These are phyloP conservation scores for Caenorhabditis sp. DNA, from an alignment of 2,888 invertebrate genomes.

Conservation along the genomic window DNA sequence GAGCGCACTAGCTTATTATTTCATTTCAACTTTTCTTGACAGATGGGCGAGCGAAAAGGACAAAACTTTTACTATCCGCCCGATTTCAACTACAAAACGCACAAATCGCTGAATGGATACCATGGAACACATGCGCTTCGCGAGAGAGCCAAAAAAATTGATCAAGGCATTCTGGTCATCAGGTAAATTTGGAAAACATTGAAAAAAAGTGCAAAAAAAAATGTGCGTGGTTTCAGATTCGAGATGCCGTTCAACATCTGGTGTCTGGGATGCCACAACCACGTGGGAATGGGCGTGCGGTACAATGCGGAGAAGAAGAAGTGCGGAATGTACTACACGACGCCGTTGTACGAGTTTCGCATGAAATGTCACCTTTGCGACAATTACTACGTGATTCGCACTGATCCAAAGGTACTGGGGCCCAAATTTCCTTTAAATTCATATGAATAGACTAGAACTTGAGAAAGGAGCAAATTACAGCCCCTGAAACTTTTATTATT, in stretches of 20 bases:
- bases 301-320: constrained; percentile 86
- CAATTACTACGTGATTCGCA: constrained; percentile 97
- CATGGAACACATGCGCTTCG: constrained; percentile 92
- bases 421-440: too few relatives aligned
- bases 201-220: background rate
- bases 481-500: too few relatives aligned
- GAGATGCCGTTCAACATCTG: constrained; percentile 99
- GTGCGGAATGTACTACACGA: constrained; percentile 96
- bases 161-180: constrained; percentile 94
- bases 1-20: background rate
- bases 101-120: constrained; percentile 93
- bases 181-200: constrained; percentile 81
- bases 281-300: constrained; percentile 98
- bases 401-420: constrained; percentile 91
- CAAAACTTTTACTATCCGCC: constrained; percentile 98
- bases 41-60: constrained; percentile 93
- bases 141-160: constrained; percentile 94
- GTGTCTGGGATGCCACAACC: constrained; percentile 98
- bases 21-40: background rate
- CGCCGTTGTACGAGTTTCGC: constrained; percentile 96
- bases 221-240: constrained; percentile 83
- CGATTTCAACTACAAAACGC: constrained; percentile 94
- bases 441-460: too few relatives aligned
- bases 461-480: background rate
- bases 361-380: constrained; percentile 99